Evolutionary conservation across 1,140 invertebrate genomes (phyloP).

Genomic region (Drosophila sproati): DNA sequence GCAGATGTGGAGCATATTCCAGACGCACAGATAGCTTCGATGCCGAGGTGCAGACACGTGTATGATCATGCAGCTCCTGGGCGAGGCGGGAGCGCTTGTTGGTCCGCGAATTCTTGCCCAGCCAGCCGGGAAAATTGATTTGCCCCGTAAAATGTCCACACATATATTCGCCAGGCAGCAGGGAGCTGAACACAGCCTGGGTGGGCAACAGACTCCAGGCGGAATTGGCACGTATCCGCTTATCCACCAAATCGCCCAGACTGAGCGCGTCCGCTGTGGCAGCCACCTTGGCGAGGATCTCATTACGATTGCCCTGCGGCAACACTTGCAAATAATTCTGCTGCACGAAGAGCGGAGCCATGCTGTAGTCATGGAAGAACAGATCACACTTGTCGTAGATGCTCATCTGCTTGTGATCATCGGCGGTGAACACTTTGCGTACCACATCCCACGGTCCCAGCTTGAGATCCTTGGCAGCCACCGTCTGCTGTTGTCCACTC

Average conservation of each 20-base stretch:
- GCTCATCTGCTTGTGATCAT: slow-evolving; percentile 93
- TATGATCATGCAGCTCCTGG: slow-evolving; percentile 93
- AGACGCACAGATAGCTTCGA: slow-evolving; percentile 91
- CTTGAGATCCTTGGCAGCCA: slow-evolving; percentile 92
- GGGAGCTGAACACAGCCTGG: slow-evolving; percentile 96
- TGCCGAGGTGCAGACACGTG: slow-evolving; percentile 91
- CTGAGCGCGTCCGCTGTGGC: slow-evolving; percentile 93
- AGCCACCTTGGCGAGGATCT: slow-evolving; percentile 89
- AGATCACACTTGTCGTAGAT: slow-evolving; percentile 94
- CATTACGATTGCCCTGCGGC: slow-evolving; percentile 88
- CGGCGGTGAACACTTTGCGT: slow-evolving; percentile 93
- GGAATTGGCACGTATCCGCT: slow-evolving; percentile 90
- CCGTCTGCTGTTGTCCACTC: slow-evolving; percentile 63
- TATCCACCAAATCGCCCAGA: slow-evolving; percentile 94
- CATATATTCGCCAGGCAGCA: slow-evolving; percentile 94
- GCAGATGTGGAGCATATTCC: slow-evolving; percentile 92
- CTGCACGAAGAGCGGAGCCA: slow-evolving; percentile 97
- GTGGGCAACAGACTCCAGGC: slow-evolving; percentile 96
- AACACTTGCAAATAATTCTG: slow-evolving; percentile 96
- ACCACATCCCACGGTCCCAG: slow-evolving; percentile 97
- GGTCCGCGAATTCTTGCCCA: slow-evolving; percentile 96
- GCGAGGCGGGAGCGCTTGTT: slow-evolving; percentile 93
- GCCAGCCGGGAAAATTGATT: slow-evolving; percentile 97
- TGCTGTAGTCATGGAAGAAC: slow-evolving; percentile 98
- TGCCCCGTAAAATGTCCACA: slow-evolving; percentile 90